Base-by-base conservation (phyloP, 1,140 invertebrate genomes). In the Euglossa dilemma region DNA sequence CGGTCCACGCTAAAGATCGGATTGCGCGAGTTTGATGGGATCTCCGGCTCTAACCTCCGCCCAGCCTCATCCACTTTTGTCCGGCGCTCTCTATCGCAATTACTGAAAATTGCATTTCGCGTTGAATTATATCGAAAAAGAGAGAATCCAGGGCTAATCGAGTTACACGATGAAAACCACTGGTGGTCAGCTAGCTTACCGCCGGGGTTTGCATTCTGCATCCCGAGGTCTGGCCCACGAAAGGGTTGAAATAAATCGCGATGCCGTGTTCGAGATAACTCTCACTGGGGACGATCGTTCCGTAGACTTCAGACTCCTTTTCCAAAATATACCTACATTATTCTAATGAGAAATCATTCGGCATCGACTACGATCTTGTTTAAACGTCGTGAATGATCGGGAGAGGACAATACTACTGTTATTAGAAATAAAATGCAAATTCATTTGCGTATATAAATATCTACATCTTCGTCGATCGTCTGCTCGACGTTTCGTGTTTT, bases 151-250 rank as follows among this genome's bases (percentile, higher is more conserved):
- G 83, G 85, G 85, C 91, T 93, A 93, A 93, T 93, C 91, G 91
- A 93, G 91, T 93, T 93, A 93, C 89, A 91, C 83, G 91, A 91
- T 92, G 90, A 91, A 93, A 93, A 93, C 92, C 92, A 90, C 90
- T 86, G 91, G 89, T 72, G 92, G 92, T 93, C 91, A 91, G 91
- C 89, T 89, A 91, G 87, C 88, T 90, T 90, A 90, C 87, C 91
- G 84, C 50, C 87, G 76, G 83, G 83, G 82, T 88, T 91, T 91
- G 86, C 85, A 88, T 91, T 90, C 87, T 88, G 87, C 83, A 90
- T 86, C 85, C 80, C 80, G 84, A 71, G 82, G 79, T 28, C 43
- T 25, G 80, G 63, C 20, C 77, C 71, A 82, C 69, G 81, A 81
- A 88, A 91, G 91, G 89, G 86, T 88, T 87, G 85, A 80, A 91